phyloP scores from a whole-genome alignment of 2,113 vertebrate species.

The Plectropomus leopardus region DNA sequence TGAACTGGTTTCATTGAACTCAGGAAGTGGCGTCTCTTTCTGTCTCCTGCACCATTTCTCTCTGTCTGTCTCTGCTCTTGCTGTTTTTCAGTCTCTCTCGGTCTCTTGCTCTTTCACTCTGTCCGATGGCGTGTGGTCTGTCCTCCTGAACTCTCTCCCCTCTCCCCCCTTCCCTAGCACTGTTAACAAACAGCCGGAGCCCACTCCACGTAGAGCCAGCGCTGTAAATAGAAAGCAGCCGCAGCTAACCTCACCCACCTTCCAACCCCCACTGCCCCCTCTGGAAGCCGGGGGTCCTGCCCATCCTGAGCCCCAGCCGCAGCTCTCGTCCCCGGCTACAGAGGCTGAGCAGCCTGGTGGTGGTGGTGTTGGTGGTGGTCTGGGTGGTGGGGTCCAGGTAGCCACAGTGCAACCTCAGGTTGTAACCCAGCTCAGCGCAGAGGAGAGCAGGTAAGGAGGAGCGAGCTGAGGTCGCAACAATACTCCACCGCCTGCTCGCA shows the following conservation, averaged over 20 bases:
- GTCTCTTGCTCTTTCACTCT: conserved; percentile 50
- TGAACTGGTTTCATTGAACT: conserved; percentile 45
- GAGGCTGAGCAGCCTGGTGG: conserved; percentile 82
- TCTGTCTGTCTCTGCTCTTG: conserved; percentile 45
- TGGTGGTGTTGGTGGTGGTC: conserved; percentile 66
- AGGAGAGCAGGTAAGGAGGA: conserved; percentile 94
- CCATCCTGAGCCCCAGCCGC: conserved; percentile 75
- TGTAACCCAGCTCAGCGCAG: conserved; percentile 82
- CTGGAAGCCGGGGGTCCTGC: conserved; percentile 81
- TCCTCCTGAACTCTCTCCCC: conserved; percentile 80
- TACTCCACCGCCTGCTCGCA: conserved; percentile 78
- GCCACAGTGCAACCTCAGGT: conserved; percentile 83
- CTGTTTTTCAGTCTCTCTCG: conserved; percentile 47
- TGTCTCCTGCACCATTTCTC: conserved; percentile 34
- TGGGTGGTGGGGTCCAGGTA: conserved; percentile 78
- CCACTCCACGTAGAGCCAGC: conserved; percentile 89
- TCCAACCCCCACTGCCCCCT: conserved; percentile 92
- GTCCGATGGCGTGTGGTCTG: conserved; percentile 72
- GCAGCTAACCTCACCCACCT: conserved; percentile 88
- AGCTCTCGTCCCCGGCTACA: conserved; percentile 71
- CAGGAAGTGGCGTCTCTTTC: conserved; percentile 58
- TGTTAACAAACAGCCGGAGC: conserved; percentile 93
- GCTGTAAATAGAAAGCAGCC: conserved; percentile 95
- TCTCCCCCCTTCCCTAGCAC: conserved; percentile 88
- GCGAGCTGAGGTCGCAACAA: conserved; percentile 65